These are phyloP conservation scores for Anodontia alba DNA, from an alignment of 2,888 invertebrate genomes.

Conservation along the genomic window DNA sequence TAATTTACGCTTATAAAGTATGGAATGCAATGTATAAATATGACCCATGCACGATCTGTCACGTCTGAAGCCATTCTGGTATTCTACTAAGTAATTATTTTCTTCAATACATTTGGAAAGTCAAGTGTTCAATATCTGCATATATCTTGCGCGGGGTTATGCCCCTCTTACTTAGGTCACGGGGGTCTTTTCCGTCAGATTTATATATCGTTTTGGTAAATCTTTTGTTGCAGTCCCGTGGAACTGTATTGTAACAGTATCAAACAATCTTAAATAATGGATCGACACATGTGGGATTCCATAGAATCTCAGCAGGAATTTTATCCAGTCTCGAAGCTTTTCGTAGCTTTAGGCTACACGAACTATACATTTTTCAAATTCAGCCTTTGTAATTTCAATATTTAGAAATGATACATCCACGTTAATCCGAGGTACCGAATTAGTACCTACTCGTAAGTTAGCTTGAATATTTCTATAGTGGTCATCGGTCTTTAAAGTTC, in stretches of 20 bases:
- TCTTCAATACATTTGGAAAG: no score
- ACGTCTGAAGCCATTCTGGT: slow-evolving; percentile 15
- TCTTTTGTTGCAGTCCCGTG: no score
- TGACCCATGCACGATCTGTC: not conserved
- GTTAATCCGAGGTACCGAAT: not conserved
- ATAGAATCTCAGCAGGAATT: slow-evolving; percentile 24
- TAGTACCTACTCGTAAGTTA: not conserved
- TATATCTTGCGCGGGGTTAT: no score
- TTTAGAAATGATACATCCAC: slow-evolving; percentile 20
- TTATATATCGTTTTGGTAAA: no score
- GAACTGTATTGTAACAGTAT: not conserved
- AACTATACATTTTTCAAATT: slow-evolving; percentile 15
- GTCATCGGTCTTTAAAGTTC: not conserved
- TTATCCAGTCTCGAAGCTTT: slow-evolving; percentile 31
- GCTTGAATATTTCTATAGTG: not conserved
- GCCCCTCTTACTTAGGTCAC: no score
- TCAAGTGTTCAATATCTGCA: no score
- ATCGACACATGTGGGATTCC: not conserved
- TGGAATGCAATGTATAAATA: not conserved
- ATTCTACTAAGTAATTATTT: not conserved
- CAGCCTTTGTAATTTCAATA: not conserved
- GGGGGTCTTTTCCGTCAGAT: no score
- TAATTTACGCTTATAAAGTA: not conserved
- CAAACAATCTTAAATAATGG: not conserved
- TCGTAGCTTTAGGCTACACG: slow-evolving; percentile 5